Conservation (phyloP, 2,113 vertebrate species). For the Grammomys surdaster region DNA sequence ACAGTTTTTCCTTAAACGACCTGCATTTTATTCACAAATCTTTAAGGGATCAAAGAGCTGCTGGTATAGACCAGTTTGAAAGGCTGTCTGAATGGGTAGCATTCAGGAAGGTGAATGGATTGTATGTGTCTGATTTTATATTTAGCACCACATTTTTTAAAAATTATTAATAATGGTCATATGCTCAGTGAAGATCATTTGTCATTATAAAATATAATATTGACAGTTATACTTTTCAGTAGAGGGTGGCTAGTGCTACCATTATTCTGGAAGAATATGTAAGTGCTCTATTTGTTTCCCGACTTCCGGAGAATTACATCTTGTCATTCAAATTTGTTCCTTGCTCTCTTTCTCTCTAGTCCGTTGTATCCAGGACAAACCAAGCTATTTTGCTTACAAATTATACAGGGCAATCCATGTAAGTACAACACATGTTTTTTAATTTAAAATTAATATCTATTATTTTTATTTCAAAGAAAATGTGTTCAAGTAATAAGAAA, state of each 20-base stretch:
- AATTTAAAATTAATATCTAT: background rate
- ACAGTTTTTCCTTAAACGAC: background rate
- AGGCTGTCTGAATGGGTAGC: background rate
- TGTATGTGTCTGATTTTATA: background rate
- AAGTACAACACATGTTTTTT: slow-evolving; percentile 80
- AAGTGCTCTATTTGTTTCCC: background rate
- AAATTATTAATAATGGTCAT: background rate
- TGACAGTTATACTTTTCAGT: background rate
- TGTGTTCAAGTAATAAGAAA: background rate
- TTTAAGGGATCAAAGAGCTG: background rate
- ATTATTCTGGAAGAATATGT: background rate
- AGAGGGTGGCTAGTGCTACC: background rate
- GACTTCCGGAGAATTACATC: background rate
- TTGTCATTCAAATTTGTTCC: slow-evolving; percentile 19
- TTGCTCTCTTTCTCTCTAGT: slow-evolving; percentile 82
- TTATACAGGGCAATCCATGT: slow-evolving; percentile 89
- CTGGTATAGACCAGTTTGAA: background rate
- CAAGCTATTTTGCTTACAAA: slow-evolving; percentile 89
- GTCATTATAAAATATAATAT: background rate
- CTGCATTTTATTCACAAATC: background rate
- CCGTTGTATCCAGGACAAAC: slow-evolving; percentile 88
- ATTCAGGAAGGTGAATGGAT: background rate
- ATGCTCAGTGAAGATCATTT: background rate
- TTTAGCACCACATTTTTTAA: background rate
- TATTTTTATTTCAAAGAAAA: slow-evolving; percentile 64